Evolutionary conservation across 2,113 vertebrate genomes (phyloP), one percentile per base, ranked within the genome.

Genomic region (Xiphophorus maculatus): DNA sequence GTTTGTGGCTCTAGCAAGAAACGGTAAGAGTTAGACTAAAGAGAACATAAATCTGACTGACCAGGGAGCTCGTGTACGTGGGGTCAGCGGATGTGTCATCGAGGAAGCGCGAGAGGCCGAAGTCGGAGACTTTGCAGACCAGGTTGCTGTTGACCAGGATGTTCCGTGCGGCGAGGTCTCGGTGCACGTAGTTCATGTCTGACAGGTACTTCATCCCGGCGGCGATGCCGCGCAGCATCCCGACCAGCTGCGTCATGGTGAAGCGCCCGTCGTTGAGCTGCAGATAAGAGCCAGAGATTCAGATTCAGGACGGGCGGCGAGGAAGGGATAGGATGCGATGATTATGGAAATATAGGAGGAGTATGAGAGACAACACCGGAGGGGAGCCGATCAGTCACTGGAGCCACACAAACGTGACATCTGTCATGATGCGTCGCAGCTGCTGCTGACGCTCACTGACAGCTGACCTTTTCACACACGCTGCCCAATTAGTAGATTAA

Each of bases 121-220:
- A 99, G 92, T 99, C 97, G 0, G 97, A 99, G 54, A 99, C 97
- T 92, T 99, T 99, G 96, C 97, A 99, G 85, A 99, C 97, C 92
- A 99, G 90, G 92, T 99, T 99, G 93, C 97, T 98, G 93, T 99
- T 99, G 91, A 99, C 97, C 32, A 99, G 95, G 85, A 99, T 98
- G 81, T 99, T 99, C 63, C 97, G 95, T 61, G 97, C 97, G 0
- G 97, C 97, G 63, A 99, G 94, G 92, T 99, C 97, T 0, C 97
- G 94, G 91, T 99, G 97, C 61, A 99, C 97, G 0, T 98, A 99
- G 94, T 98, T 98, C 97, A 98, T 98, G 89, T 99, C 97, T 0
- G 97, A 97, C 77, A 99, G 95, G 91, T 99, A 99, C 91, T 99
- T 99, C 97, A 99, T 99, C 80, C 97, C 97, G 0, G 97, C 96